Evolutionary conservation across 2,797 vertebrate genomes (phyloP), one percentile per base, ranked within the genome.

Genomic region (Spatula clypeata): DNA sequence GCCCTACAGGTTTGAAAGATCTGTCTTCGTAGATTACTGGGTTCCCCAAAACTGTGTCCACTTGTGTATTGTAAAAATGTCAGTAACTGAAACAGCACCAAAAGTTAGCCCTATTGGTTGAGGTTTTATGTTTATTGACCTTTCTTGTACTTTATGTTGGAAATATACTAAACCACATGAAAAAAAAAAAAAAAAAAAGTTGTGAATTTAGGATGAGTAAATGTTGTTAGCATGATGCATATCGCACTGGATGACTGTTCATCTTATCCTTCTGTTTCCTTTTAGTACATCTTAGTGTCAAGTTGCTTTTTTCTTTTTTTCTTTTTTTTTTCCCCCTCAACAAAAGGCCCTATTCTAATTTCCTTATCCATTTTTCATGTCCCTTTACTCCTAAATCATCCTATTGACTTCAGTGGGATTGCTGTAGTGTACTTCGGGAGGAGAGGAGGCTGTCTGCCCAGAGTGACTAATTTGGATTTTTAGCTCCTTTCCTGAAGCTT

Each of bases 391-490:
- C 44, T 82, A 73, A 71, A 6, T 65, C 14, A 38, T 47, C 14
- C 31, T 31, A 13, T 12, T 75, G 72, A 24, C 38, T 84, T 75
- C 66, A 86, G 0, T 40, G 19, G 42, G 62, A 12, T 71, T 65
- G 38, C 34, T 6, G 54, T 45, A 3, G 1, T 54, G 21, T 34
- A 4, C 32, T 24, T 1, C 2, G 3, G 31, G 20, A 83, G 19
- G 1, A 36, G 9, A 79, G 19, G 38, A 62, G 42, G 5, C 34
- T 69, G 9, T 17, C 62, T 95, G 51, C 54, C 12, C 51, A 72
- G 36, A 88, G 61, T 47, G 40, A 81, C 62, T 88, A 86, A 84
- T 92, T 79, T 81, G n/a, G 69, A 38, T 55, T 77, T 95, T 81
- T 81, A 75, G 0, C 42, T 88, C 73, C 49, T 84, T 81, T 81